Conservation (phyloP, 2,888 invertebrate species). For the Chesias legatella region DNA sequence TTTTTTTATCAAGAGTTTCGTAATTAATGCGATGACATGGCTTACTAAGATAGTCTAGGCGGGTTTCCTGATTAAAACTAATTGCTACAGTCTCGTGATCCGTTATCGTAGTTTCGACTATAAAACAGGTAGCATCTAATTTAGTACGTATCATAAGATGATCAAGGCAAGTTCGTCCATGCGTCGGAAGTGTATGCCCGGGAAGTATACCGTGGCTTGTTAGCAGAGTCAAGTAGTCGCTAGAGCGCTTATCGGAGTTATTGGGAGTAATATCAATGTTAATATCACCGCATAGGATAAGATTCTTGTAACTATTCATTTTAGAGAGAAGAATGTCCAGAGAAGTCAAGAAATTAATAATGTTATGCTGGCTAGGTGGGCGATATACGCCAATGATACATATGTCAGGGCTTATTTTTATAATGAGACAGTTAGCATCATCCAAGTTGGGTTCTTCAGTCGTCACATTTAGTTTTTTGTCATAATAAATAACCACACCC, state of each 20-base stretch:
- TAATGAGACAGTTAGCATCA: background rate
- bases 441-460: background rate
- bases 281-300: background rate
- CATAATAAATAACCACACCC: conserved; percentile 2
- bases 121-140: background rate
- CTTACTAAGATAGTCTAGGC: too few species aligned
- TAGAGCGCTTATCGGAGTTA: background rate
- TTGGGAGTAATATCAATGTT: background rate
- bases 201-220: background rate
- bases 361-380: background rate
- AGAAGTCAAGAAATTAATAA: background rate
- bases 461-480: background rate
- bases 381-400: background rate
- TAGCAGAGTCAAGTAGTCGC: background rate
- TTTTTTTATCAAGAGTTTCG: background rate
- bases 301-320: background rate
- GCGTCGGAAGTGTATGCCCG: background rate
- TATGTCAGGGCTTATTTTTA: background rate
- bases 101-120: background rate
- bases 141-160: conserved; percentile 1
- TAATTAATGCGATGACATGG: background rate
- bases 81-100: conserved; percentile 4
- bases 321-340: background rate
- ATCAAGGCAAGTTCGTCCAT: background rate
- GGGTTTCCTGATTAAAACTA: background rate